Conservation (phyloP, 2,888 invertebrate species). For the Antheraea assamensis region DNA sequence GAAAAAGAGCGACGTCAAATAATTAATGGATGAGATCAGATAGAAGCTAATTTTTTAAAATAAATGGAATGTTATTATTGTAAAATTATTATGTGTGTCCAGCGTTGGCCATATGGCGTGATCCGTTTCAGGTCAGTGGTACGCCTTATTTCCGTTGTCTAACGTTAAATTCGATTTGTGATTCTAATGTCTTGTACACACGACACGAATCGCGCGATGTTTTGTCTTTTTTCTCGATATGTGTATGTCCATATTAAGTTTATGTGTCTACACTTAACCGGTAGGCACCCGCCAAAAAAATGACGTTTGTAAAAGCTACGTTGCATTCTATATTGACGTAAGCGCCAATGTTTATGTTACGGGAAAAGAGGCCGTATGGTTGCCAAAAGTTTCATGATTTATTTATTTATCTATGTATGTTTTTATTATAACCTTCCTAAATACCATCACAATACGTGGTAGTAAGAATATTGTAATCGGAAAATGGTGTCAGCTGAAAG, state of each 20-base stretch:
- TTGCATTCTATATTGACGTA: too few species aligned
- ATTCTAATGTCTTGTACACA: constrained; percentile 19
- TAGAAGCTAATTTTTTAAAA: neutral
- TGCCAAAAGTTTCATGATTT: too few species aligned
- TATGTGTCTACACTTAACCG: neutral
- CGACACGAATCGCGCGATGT: constrained; percentile 15
- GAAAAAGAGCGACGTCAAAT: too few species aligned
- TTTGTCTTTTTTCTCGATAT: neutral
- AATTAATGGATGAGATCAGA: too few species aligned
- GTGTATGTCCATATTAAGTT: neutral
- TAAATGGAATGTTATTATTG: neutral
- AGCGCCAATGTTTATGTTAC: too few species aligned
- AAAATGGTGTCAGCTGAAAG: too few species aligned
- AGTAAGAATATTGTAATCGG: too few species aligned
- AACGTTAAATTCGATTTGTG: constrained; percentile 17
- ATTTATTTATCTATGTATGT: neutral
- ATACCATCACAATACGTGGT: too few species aligned
- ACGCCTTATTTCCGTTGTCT: constrained; percentile 22
- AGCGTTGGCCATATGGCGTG: constrained; percentile 20
- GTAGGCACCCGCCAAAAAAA: too few species aligned
- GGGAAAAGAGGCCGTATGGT: too few species aligned
- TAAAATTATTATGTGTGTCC: constrained; percentile 15
- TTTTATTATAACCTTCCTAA: too few species aligned
- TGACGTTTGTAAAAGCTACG: too few species aligned
- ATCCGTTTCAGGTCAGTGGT: constrained; percentile 23